Conservation (phyloP, 2,888 invertebrate genomes). For the Drosophila neoperkinsi region DNA sequence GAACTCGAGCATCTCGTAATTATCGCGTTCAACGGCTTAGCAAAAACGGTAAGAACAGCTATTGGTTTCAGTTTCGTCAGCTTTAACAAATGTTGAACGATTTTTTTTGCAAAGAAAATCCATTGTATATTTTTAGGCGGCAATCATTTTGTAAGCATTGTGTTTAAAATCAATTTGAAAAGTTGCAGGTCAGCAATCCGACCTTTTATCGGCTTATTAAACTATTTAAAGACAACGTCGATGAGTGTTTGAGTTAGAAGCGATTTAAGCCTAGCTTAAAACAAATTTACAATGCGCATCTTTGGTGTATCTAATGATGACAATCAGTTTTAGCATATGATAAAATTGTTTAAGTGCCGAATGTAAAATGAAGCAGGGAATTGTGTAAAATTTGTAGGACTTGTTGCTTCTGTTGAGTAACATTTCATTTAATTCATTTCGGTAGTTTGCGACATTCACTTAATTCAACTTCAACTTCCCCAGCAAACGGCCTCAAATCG, state of each 20-base stretch:
- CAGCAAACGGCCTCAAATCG: neutral
- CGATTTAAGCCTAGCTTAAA: neutral
- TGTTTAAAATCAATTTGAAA: neutral
- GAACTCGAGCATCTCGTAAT: constrained; percentile 30
- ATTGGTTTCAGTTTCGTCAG: constrained; percentile 24
- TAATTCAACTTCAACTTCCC: neutral
- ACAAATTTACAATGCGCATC: neutral
- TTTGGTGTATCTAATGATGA: neutral
- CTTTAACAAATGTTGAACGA: neutral
- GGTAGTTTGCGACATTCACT: neutral
- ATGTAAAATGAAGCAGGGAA: neutral
- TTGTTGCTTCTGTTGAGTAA: neutral
- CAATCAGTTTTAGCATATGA: neutral
- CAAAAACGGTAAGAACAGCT: neutral
- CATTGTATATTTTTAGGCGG: constrained; percentile 46
- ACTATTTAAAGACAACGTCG: neutral
- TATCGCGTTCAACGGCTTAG: constrained; percentile 28
- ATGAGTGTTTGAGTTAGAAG: neutral
- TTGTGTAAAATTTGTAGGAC: neutral
- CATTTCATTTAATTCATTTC: neutral
- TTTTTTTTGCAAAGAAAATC: neutral
- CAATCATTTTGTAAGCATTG: neutral
- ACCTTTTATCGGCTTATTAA: neutral
- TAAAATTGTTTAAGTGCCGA: neutral
- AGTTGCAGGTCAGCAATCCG: neutral